Conservation (phyloP, 1,140 invertebrate genomes). For the Drosophila sucinea region DNA sequence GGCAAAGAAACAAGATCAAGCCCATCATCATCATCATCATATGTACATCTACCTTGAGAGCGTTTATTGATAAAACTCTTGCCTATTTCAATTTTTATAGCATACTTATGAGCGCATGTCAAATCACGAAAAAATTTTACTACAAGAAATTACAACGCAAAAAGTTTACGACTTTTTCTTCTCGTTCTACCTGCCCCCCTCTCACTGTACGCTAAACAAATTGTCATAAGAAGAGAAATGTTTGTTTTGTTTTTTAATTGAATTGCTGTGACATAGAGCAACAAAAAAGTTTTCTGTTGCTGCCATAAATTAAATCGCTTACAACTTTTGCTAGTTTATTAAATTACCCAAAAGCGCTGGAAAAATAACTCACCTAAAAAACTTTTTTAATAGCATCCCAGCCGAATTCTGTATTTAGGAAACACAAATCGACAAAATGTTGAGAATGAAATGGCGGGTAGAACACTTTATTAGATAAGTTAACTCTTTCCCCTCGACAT, state of each 20-base stretch:
- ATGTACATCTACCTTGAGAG: background rate
- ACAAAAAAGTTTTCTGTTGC: slow-evolving; percentile 8
- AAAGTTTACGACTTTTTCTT: slow-evolving; percentile 10
- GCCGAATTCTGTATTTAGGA: background rate
- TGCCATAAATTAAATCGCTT: slow-evolving; percentile 54
- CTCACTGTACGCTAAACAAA: background rate
- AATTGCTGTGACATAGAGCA: slow-evolving; percentile 20
- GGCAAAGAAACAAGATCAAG: background rate
- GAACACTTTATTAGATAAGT: slow-evolving; percentile 71
- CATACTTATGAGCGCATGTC: slow-evolving; percentile 13
- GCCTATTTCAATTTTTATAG: slow-evolving; percentile 22
- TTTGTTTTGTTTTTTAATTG: slow-evolving; percentile 36
- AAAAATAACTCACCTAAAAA: slow-evolving; percentile 35
- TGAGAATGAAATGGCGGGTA: background rate
- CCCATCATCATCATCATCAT: background rate
- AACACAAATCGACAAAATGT: slow-evolving; percentile 14
- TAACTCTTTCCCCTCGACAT: slow-evolving; percentile 49
- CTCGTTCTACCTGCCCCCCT: background rate
- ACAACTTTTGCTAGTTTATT: slow-evolving; percentile 66
- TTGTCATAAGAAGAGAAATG: slow-evolving; percentile 9
- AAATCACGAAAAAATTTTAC: slow-evolving; percentile 7
- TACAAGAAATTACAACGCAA: slow-evolving; percentile 15
- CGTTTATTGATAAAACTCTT: slow-evolving; percentile 22
- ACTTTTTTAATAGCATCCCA: slow-evolving; percentile 49
- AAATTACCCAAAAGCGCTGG: slow-evolving; percentile 51